Evolutionary conservation across 1,140 invertebrate genomes (phyloP), one percentile per base, ranked within the genome.

Genomic region (Penaeus vannamei): DNA sequence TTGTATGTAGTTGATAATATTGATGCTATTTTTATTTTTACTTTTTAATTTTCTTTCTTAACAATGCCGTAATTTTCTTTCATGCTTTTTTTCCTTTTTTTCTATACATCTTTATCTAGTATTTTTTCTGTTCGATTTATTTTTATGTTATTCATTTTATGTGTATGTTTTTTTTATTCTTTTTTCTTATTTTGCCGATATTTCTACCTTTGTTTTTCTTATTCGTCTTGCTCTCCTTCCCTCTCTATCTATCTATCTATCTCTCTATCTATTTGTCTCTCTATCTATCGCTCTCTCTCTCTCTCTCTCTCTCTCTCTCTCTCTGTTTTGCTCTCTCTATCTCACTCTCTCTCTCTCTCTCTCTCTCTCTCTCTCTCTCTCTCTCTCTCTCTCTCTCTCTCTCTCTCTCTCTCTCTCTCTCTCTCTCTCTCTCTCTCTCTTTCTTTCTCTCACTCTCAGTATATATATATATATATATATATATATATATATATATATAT

Each of bases 341-440:
- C n/a, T 22, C 22, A 32, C 26, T 42, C 32, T 10, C 29, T 79
- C 76, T 79, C 42, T 42, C 19, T 1, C 29, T 79, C 26, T 36
- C 22, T 32, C 76, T 23, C 26, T n/a, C 42, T 79, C 23, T 17
- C 42, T 22, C 10, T 42, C 1, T 1, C 42, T 22, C 26, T 32
- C 29, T 72, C 59, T 36, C 61, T 29, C 82, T 84, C 4, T n/a
- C 80, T 42, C 80, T 53, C 36, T 60, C 53, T 53, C 53, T 42
- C 36, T 82, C 36, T 53, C 80, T 82, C 19, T 82, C 53, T 82
- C 53, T 8, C 23, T 60, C 53, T 42, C 80, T 53, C 23, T 42
- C 53, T 60, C 53, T 82, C 36, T 53, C 23, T 69, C 83, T 69
- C 26, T 32, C 42, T 84, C 26, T 84, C 26, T 84, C 26, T 66